Percentiles rank a stretch among this genome's conserved stretches.
These are phyloP conservation scores for Pogonocichla stellata DNA, from an alignment of 2,113 vertebrate genomes.

Conservation along the genomic window DNA sequence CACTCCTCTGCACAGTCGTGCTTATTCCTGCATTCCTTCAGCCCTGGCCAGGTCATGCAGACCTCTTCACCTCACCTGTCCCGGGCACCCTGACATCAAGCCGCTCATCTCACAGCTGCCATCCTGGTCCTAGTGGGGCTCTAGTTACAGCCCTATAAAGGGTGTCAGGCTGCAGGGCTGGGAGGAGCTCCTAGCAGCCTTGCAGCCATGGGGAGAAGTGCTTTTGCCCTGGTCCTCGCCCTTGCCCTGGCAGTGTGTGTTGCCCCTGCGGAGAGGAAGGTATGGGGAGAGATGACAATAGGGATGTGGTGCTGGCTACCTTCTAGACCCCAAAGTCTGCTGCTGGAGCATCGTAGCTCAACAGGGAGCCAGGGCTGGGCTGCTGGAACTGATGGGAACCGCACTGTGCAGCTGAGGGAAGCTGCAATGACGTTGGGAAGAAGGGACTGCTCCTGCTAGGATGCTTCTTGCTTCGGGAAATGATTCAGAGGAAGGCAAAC, in stretches of 20 bases:
- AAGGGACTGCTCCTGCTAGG: neutral
- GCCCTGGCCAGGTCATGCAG: neutral
- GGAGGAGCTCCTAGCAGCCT: neutral
- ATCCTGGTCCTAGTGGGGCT: neutral
- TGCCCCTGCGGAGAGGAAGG: neutral
- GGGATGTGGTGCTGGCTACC: fast-evolving
- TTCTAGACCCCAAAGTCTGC: neutral
- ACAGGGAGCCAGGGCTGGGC: neutral
- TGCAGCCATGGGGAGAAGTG: neutral
- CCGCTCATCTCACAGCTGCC: neutral
- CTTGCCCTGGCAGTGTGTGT: neutral
- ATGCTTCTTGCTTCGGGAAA: fast-evolving
- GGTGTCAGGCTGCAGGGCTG: fast-evolving
- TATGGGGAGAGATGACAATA: neutral
- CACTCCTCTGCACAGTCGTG: neutral
- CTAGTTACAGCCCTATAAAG: slow-evolving; percentile 33
- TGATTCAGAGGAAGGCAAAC: neutral
- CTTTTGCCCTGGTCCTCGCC: neutral
- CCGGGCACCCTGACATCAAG: neutral
- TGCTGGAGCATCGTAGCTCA: neutral
- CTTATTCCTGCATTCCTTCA: neutral
- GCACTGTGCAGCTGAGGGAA: neutral
- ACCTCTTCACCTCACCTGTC: neutral
- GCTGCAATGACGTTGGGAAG: fast-evolving
- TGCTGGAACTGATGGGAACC: neutral